Percentiles rank a stretch among this genome's conserved stretches.
Evolutionary conservation across 2,113 vertebrate genomes (phyloP).

Genomic region (Chrysemys picta): DNA sequence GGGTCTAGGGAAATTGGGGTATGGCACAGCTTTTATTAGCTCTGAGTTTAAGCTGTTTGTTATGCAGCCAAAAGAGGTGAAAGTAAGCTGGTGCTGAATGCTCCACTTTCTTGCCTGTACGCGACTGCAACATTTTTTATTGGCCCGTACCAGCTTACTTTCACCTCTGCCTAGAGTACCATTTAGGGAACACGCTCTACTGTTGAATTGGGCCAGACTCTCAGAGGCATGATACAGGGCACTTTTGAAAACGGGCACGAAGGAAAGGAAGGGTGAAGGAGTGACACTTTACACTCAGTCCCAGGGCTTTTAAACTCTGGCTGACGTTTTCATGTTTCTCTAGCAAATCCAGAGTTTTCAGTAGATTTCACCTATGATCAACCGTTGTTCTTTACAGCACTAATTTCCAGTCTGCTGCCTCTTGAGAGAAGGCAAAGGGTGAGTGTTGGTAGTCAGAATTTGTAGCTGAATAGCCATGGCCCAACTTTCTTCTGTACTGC

Average conservation of each 20-base stretch:
- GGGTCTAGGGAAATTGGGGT: too few relatives aligned
- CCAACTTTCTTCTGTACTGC: not conserved
- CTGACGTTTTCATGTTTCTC: not conserved
- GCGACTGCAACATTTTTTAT: too few relatives aligned
- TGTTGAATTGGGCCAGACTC: not conserved
- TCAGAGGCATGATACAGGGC: too few relatives aligned
- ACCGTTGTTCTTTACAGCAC: not conserved
- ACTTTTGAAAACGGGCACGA: not conserved
- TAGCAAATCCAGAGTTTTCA: not conserved
- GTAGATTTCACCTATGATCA: not conserved
- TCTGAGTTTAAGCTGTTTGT: too few relatives aligned
- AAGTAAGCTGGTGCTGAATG: too few relatives aligned
- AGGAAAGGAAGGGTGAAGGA: not conserved
- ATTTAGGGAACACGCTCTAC: not conserved
- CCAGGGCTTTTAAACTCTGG: not conserved
- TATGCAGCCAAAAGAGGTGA: too few relatives aligned
- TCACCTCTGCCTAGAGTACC: too few relatives aligned
- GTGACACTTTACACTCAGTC: not conserved
- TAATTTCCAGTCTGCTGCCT: not conserved
- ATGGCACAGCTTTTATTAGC: too few relatives aligned
- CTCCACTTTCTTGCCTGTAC: too few relatives aligned
- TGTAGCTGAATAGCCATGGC: not conserved
- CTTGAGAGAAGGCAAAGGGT: not conserved
- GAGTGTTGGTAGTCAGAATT: not conserved
- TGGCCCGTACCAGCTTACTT: too few relatives aligned